Percentiles rank a stretch among this genome's conserved stretches.
Evolutionary conservation across 2,113 vertebrate species (phyloP).

Genomic region (Epinephelus lanceolatus): DNA sequence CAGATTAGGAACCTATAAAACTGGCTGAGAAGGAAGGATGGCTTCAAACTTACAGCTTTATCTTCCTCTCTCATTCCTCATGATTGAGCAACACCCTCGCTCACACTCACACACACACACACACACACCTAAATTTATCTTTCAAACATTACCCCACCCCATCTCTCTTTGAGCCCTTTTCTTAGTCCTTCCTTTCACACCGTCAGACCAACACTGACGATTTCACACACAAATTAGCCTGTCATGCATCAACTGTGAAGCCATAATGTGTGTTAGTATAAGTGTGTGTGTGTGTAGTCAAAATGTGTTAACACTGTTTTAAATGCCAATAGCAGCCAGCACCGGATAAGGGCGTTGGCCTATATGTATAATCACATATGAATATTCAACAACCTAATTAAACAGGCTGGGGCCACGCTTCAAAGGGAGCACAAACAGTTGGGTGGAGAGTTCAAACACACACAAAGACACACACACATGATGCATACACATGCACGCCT

Average conservation of each 20-base stretch:
- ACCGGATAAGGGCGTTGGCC: constrained; percentile 57
- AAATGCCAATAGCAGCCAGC: constrained; percentile 37
- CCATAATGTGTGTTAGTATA: constrained; percentile 2
- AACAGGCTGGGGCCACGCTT: constrained; percentile 56
- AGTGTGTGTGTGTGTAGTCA: constrained; percentile 1
- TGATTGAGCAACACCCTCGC: not conserved
- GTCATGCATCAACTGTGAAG: constrained; percentile 9
- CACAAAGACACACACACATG: constrained; percentile 7
- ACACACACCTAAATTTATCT: not conserved
- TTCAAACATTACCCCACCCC: constrained; percentile 5
- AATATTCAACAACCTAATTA: constrained; percentile 79
- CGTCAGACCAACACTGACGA: not conserved
- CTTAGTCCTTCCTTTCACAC: constrained; percentile 17
- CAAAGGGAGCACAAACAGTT: constrained; percentile 69
- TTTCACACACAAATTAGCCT: constrained; percentile 33
- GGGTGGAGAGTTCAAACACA: constrained; percentile 52
- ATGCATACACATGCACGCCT: constrained; percentile 2
- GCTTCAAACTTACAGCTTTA: constrained; percentile 7
- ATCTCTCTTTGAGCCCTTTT: constrained; percentile 3
- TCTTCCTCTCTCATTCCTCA: constrained; percentile 16
- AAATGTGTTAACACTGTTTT: constrained; percentile 21
- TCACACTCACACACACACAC: not conserved
- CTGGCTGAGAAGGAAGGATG: constrained; percentile 15
- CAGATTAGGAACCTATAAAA: constrained; percentile 57
- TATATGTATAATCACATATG: constrained; percentile 62